phyloP scores from a whole-genome alignment of 2,888 invertebrate genomes.

The Anthrax anthrax region DNA sequence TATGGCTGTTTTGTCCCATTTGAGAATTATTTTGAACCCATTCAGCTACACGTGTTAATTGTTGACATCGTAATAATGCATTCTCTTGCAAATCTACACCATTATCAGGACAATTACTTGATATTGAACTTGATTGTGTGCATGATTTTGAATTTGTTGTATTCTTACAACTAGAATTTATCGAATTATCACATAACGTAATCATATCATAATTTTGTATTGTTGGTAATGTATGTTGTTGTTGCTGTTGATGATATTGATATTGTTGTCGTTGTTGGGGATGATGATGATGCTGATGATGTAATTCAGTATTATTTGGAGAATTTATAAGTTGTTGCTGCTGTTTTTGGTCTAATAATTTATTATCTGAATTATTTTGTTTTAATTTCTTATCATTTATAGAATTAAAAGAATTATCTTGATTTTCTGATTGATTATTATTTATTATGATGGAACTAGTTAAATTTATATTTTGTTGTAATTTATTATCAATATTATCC shows the following conservation, averaged over 20 bases:
- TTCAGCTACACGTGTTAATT: conserved; percentile 56
- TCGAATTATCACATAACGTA: conserved; percentile 4
- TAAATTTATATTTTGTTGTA: no score
- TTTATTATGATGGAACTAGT: not conserved
- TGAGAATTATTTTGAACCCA: conserved; percentile 56
- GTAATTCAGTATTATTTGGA: no score
- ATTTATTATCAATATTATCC: no score
- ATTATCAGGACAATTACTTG: conserved; percentile 1
- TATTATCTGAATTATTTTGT: not conserved
- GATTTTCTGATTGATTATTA: not conserved
- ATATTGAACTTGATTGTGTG: conserved; percentile 27
- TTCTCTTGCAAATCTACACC: conserved; percentile 27
- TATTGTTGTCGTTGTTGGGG: no score
- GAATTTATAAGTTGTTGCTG: not conserved
- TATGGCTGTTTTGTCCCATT: conserved; percentile 25
- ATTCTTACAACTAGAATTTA: conserved; percentile 21
- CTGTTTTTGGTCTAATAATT: not conserved
- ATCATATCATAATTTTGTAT: conserved; percentile 1
- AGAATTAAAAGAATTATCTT: not conserved
- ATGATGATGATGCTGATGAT: no score
- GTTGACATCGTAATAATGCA: conserved; percentile 44
- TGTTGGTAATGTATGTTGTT: not conserved
- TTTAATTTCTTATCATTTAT: not conserved
- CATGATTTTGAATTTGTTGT: conserved; percentile 17
- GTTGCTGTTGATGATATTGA: not conserved